A percentile compares a stretch with the other conserved stretches of the same genome.
Evolutionary conservation across 2,113 vertebrate genomes (phyloP).

Genomic region (Tor tambroides): DNA sequence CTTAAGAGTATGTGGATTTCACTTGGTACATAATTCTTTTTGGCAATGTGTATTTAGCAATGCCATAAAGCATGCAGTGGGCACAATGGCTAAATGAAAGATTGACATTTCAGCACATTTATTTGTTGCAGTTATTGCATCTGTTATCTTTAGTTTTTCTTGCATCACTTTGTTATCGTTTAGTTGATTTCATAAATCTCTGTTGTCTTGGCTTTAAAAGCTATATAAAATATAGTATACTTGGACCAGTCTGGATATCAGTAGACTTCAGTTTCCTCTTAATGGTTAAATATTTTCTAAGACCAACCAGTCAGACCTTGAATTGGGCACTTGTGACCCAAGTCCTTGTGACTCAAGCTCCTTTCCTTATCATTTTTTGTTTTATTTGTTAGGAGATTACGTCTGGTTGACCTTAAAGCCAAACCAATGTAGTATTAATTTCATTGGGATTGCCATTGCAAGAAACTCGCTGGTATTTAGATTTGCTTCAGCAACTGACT

Average conservation of each 20-base stretch:
- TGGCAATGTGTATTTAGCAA: neutral
- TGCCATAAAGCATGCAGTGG: neutral
- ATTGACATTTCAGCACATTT: neutral
- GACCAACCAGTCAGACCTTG: constrained; percentile 11
- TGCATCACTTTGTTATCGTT: neutral
- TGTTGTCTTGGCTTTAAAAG: neutral
- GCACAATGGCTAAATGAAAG: neutral
- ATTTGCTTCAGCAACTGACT: neutral
- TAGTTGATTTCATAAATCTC: neutral
- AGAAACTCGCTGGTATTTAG: neutral
- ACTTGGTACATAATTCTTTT: neutral
- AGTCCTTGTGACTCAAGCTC: constrained; percentile 15
- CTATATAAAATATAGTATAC: too few species aligned
- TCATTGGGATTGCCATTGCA: neutral
- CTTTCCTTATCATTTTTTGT: constrained; percentile 20
- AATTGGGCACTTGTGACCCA: constrained; percentile 19
- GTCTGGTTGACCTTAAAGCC: constrained; percentile 13
- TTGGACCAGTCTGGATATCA: neutral
- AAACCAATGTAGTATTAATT: constrained; percentile 21
- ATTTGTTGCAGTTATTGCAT: neutral
- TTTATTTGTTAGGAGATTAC: neutral
- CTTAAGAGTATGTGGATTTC: neutral
- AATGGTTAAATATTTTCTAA: constrained; percentile 40
- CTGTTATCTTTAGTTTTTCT: neutral
- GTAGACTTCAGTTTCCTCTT: neutral